Conservation (phyloP, 2,888 invertebrate genomes). For the Polydrusus pterygomalis region DNA sequence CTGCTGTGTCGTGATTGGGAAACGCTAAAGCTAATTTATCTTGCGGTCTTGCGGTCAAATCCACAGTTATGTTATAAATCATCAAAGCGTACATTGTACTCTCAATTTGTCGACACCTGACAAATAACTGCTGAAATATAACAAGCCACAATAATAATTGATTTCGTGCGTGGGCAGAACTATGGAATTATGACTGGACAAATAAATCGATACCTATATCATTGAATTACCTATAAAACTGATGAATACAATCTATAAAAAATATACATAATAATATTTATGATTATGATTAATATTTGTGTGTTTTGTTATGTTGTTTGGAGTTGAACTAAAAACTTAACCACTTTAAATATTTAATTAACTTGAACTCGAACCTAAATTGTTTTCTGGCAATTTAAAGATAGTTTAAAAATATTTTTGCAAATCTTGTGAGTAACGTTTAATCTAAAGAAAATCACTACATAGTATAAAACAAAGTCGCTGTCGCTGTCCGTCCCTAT, state of each 20-base stretch:
- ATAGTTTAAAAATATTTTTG: too few relatives aligned
- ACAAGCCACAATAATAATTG: slow-evolving; percentile 33
- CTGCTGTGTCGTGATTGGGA: background rate
- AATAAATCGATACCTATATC: slow-evolving; percentile 23
- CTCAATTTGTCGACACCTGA: slow-evolving; percentile 46
- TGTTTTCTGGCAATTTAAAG: too few relatives aligned
- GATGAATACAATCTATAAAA: background rate
- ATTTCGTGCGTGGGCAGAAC: slow-evolving; percentile 7
- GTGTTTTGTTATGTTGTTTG: too few relatives aligned
- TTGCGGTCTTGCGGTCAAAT: slow-evolving; percentile 10
- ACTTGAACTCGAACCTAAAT: too few relatives aligned
- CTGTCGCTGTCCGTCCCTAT: too few relatives aligned
- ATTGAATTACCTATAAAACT: slow-evolving; percentile 19
- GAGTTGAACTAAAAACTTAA: too few relatives aligned
- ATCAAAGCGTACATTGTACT: slow-evolving; percentile 28
- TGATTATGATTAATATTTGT: too few relatives aligned
- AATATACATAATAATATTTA: background rate
- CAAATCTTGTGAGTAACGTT: too few relatives aligned
- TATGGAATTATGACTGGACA: slow-evolving; percentile 4
- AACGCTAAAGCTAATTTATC: slow-evolving; percentile 10
- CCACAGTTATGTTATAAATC: slow-evolving; percentile 41
- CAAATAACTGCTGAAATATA: slow-evolving; percentile 35
- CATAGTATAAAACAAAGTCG: too few relatives aligned
- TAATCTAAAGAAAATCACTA: too few relatives aligned
- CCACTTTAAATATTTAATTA: too few relatives aligned